Base-by-base conservation (phyloP, 2,113 vertebrate species). In the Forbesichthys papilliferus region DNA sequence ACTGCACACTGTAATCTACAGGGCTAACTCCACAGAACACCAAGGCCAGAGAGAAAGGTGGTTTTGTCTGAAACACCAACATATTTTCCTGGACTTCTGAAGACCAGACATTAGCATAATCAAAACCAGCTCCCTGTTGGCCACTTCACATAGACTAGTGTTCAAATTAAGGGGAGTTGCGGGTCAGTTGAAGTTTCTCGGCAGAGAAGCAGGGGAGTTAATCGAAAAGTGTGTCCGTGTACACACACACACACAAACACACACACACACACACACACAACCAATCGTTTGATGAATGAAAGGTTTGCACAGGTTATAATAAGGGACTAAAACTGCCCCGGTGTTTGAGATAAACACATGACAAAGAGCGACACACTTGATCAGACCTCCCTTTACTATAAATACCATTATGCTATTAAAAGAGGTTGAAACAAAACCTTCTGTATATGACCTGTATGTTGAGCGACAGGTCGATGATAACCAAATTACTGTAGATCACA, bases 1-100 rank as follows among this genome's bases (percentile, higher is more conserved):
- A 75, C 64, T 74, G 59, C 75, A 71, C 75, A 67, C 73, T 74
- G 80, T 77, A 85, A 89, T 89, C 76, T 85, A 83, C 77, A 81
- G 78, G 71, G 81, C 54, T 80, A 73, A 48, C 48, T 66, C 65
- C 47, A 62, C 53, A 60, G 49, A 81, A 68, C 66, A 69, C 69
- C 74, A 76, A 78, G 84, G 73, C 78, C 68, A 74, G 75, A 69
- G 11, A 73, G 81, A 79, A 66, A 53, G 58, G 63, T 64, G 3
- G 7, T 14, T 73, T 75, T 66, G 54, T 33, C 48, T 75, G 65
- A 18, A 80, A 75, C 10, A 65, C 61, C 53, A 70, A 68, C 61
- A 76, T 76, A 59, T 68, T 16, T 63, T 73, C 75, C 52, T 60
- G 60, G 53, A 61, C 10, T 20, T 42, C 13, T 9, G 42, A 18